These are phyloP conservation scores for Trachelus iudaicus DNA, from an alignment of 2,888 invertebrate species.

Conservation along the genomic window DNA sequence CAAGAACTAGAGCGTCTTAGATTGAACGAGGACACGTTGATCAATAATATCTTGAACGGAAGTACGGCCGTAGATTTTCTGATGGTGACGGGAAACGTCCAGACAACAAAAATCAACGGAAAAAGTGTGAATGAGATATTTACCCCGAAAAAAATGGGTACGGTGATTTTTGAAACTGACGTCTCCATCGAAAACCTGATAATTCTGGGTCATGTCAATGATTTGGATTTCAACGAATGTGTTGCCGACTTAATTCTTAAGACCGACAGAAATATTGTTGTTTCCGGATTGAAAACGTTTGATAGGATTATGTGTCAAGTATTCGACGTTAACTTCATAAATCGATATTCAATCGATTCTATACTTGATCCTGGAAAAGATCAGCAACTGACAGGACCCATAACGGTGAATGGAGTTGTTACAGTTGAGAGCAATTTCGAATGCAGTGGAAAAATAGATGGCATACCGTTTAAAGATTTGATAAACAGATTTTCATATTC, in stretches of 20 bases:
- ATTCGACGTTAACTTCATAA: constrained; percentile 32
- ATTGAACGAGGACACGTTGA: constrained; percentile 18
- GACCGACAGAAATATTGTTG: constrained; percentile 33
- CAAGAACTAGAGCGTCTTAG: constrained; percentile 30
- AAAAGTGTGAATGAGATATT: constrained; percentile 30
- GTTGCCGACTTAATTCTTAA: constrained; percentile 41
- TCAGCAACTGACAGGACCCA: constrained; percentile 42
- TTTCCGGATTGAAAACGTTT: constrained; percentile 39
- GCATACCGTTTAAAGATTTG: constrained; percentile 26
- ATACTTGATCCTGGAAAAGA: constrained; percentile 38
- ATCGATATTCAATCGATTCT: constrained; percentile 34
- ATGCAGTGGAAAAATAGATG: constrained; percentile 36
- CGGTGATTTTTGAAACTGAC: constrained; percentile 33
- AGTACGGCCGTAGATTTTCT: constrained; percentile 32
- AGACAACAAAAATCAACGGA: constrained; percentile 48
- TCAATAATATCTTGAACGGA: constrained; percentile 30
- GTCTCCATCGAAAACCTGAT: constrained; percentile 37
- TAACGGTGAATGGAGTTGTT: constrained; percentile 43
- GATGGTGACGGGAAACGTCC: constrained; percentile 48
- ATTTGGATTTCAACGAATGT: constrained; percentile 36
- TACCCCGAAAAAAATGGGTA: constrained; percentile 23
- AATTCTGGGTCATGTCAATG: constrained; percentile 39
- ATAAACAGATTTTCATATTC: constrained; percentile 29
- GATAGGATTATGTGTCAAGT: constrained; percentile 31
- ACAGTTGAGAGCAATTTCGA: constrained; percentile 37